A percentile compares a stretch with the other conserved stretches of the same genome.
Evolutionary conservation across 53 echinoderm and acorn worm genomes (phyloP).

Genomic region (Echinarachnius parma): DNA sequence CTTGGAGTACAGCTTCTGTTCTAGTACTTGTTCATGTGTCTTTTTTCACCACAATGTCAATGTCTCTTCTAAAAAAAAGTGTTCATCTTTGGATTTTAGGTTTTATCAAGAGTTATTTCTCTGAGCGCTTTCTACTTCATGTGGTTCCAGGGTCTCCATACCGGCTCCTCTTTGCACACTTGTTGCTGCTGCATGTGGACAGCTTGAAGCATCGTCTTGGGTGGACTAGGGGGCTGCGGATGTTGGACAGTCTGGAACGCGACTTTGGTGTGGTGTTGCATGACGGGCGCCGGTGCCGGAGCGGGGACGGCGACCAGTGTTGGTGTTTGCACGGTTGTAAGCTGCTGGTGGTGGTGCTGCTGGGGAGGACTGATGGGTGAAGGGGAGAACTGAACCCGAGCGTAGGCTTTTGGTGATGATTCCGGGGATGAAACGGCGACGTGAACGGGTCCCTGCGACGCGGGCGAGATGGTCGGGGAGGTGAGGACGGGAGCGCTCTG

Average conservation of each 20-base stretch:
- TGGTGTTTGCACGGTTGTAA: conserved; percentile 24
- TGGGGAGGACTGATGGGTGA: too few relatives aligned
- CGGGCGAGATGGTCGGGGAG: conserved; percentile 52
- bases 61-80: too few relatives aligned
- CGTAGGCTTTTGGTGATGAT: conserved; percentile 31
- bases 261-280: conserved; percentile 16
- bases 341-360: conserved; percentile 11
- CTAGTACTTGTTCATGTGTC: too few relatives aligned
- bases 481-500: conserved; percentile 80
- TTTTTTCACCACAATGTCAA: too few relatives aligned
- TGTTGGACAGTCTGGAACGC: conserved; percentile 22
- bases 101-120: too few relatives aligned
- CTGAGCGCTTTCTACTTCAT: too few relatives aligned
- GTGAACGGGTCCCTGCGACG: conserved; percentile 22
- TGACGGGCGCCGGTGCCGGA: conserved; percentile 19
- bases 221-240: conserved; percentile 46
- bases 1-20: too few relatives aligned
- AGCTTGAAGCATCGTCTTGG: conserved; percentile 58
- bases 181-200: conserved; percentile 44
- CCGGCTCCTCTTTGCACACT: conserved; percentile 39
- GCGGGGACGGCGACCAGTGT: conserved; percentile 48
- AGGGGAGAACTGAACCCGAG: conserved; percentile 24
- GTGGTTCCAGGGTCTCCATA: conserved; percentile 61
- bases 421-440: conserved; percentile 16
- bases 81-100: too few relatives aligned